Percentiles rank a stretch among this genome's conserved stretches.
These are phyloP conservation scores for Caenorhabditis japonica DNA, from an alignment of 2,888 invertebrate species.

Conservation along the genomic window DNA sequence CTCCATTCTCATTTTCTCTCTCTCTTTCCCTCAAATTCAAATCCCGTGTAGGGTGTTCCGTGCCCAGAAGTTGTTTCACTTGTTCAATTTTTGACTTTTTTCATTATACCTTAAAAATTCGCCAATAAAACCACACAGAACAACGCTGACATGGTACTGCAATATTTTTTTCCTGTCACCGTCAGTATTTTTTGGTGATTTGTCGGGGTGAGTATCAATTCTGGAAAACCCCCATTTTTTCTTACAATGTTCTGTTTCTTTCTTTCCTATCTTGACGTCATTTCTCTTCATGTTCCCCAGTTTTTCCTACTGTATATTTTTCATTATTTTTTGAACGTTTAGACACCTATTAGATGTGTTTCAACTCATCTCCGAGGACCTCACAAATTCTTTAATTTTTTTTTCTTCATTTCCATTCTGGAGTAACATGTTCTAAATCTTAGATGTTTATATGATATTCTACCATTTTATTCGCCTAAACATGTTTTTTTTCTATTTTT, in stretches of 20 bases:
- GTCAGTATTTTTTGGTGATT: conserved; percentile 35
- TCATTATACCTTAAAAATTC: conserved; percentile 11
- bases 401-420: conserved; percentile 33
- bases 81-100: background rate
- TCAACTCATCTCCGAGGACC: conserved; percentile 41
- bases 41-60: conserved; percentile 35
- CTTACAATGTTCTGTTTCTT: conserved; percentile 9
- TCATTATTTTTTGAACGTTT: conserved; percentile 13
- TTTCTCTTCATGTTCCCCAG: conserved; percentile 32
- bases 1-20: conserved; percentile 21
- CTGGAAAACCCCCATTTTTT: background rate
- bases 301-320: conserved; percentile 24
- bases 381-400: conserved; percentile 1
- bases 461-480: no score
- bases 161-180: conserved; percentile 2
- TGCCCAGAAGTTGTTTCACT: conserved; percentile 37
- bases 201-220: conserved; percentile 14
- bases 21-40: conserved; percentile 13
- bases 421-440: conserved; percentile 38
- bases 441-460: conserved; percentile 36
- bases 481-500: no score
- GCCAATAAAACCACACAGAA: conserved; percentile 22
- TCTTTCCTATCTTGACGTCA: conserved; percentile 27
- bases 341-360: conserved; percentile 51
- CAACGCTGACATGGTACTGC: conserved; percentile 34